A percentile compares a stretch with the other conserved stretches of the same genome.
Conservation (phyloP, 2,888 invertebrate species). For the Cordilura impudica region DNA sequence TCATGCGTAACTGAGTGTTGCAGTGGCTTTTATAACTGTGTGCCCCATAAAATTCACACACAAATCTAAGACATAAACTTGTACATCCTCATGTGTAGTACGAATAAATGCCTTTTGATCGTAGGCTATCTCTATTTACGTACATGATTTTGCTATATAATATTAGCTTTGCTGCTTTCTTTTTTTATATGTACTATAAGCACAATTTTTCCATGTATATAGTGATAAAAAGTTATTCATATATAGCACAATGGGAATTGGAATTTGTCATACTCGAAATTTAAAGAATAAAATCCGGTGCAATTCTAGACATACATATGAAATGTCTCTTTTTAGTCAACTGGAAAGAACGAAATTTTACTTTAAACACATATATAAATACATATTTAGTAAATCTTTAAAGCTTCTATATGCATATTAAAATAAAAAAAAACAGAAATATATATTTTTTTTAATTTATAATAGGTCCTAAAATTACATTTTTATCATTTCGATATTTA, state of each 20-base stretch:
- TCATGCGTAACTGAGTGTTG: constrained; percentile 43
- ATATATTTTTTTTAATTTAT: no score
- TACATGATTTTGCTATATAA: constrained; percentile 25
- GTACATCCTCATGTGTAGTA: not conserved
- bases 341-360: no score
- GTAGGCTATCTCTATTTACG: constrained; percentile 16
- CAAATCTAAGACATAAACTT: constrained; percentile 32
- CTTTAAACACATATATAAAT: no score
- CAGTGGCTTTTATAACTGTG: constrained; percentile 19
- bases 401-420: no score
- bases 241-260: not conserved
- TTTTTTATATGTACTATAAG: not conserved
- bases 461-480: no score
- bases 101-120: not conserved
- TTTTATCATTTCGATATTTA: no score
- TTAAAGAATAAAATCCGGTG: no score
- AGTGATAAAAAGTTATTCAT: not conserved
- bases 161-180: constrained; percentile 4
- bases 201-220: not conserved
- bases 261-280: no score
- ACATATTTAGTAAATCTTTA: no score
- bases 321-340: no score
- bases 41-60: constrained; percentile 44
- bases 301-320: no score
- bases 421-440: no score